Evolutionary conservation across 2,113 vertebrate species (phyloP).

Genomic region (Aegithalos caudatus): DNA sequence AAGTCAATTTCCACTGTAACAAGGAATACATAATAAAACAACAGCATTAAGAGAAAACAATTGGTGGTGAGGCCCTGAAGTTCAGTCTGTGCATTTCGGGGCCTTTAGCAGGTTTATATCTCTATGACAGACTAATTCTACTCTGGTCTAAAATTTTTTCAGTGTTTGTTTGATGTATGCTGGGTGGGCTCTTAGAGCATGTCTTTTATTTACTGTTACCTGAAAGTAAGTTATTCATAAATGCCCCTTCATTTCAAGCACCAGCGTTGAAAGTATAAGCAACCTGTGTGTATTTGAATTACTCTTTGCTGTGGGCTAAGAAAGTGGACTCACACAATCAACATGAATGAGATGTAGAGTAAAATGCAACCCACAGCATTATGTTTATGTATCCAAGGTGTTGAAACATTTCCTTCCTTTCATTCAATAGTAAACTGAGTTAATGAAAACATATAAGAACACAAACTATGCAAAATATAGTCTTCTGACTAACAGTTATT

Average conservation of each 20-base stretch:
- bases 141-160: background rate
- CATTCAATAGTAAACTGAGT: background rate
- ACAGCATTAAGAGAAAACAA: background rate
- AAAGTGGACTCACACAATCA: background rate
- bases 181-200: rapidly evolving
- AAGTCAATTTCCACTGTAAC: background rate
- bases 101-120: background rate
- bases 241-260: background rate
- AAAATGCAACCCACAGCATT: background rate
- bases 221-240: background rate
- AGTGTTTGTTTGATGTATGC: background rate
- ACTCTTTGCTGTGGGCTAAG: background rate
- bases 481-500: background rate
- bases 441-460: background rate
- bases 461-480: background rate
- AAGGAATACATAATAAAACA: background rate
- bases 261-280: background rate
- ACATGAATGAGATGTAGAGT: background rate
- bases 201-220: background rate
- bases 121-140: background rate
- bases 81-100: background rate
- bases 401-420: background rate
- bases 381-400: background rate
- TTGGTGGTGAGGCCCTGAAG: background rate
- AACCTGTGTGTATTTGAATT: background rate